Evolutionary conservation across 2,113 vertebrate species (phyloP).

Genomic region (Mesocricetus auratus): DNA sequence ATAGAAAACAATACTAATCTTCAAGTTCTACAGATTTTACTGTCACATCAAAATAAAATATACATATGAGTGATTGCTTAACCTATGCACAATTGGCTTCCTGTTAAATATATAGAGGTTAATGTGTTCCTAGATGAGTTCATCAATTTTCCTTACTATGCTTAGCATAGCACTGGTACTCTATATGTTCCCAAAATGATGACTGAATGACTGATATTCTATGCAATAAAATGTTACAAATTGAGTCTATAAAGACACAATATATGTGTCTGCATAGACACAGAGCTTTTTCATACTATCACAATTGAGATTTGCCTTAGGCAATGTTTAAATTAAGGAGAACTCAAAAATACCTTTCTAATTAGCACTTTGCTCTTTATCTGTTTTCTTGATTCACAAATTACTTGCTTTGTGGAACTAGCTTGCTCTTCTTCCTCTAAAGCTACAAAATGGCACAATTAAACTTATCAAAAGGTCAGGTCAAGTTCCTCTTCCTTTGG

Average conservation of each 20-base stretch:
- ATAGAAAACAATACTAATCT: not conserved
- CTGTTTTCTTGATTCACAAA: conserved; percentile 43
- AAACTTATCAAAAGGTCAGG: conserved; percentile 73
- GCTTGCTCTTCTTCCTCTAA: not conserved
- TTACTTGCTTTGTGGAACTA: conserved; percentile 42
- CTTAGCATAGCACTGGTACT: not conserved
- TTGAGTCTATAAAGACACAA: not conserved
- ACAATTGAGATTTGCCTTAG: conserved; percentile 44
- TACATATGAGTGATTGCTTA: not conserved
- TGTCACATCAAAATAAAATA: not conserved
- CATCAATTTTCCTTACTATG: not conserved
- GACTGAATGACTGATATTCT: not conserved
- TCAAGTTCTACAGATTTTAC: not conserved
- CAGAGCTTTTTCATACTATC: not conserved
- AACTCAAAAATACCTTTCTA: conserved; percentile 45
- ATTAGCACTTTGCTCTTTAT: conserved; percentile 49
- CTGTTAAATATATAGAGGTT: not conserved
- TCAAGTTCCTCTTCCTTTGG: conserved; percentile 53
- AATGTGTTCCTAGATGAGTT: not conserved
- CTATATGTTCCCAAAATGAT: not conserved
- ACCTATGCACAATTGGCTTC: not conserved
- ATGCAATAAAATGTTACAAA: not conserved
- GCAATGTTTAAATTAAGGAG: conserved; percentile 50
- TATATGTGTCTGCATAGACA: not conserved
- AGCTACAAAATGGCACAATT: conserved; percentile 17